Conservation (phyloP, 2,888 invertebrate genomes). For the Lasius platythorax region DNA sequence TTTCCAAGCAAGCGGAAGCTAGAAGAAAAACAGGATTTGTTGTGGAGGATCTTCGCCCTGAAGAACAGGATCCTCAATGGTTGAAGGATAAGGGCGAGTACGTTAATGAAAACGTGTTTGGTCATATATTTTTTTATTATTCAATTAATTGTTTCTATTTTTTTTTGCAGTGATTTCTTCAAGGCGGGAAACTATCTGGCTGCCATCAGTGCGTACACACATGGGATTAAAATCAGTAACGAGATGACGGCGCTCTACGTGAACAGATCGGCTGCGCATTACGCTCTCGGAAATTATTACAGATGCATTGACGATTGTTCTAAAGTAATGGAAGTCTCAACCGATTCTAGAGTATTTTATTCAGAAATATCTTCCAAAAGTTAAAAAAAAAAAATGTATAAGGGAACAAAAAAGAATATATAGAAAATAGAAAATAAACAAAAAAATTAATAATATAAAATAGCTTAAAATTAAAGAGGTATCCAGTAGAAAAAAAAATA, state of each 20-base stretch:
- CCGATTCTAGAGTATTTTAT: neutral
- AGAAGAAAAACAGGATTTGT: constrained; percentile 90
- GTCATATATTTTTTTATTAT: neutral
- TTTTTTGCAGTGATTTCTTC: constrained; percentile 89
- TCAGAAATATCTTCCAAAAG: neutral
- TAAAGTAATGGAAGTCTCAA: constrained; percentile 84
- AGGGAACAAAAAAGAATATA: neutral
- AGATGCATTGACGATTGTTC: constrained; percentile 89
- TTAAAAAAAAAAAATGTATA: constrained; percentile 1
- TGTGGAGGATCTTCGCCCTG: constrained; percentile 91
- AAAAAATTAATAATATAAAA: neutral
- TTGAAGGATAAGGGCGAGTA: constrained; percentile 93
- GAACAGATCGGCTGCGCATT: constrained; percentile 93
- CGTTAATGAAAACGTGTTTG: constrained; percentile 75
- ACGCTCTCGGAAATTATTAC: constrained; percentile 91
- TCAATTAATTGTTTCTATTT: constrained; percentile 40
- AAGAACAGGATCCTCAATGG: constrained; percentile 94
- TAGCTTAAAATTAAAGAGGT: neutral
- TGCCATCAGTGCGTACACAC: constrained; percentile 93
- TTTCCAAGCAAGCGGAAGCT: constrained; percentile 92
- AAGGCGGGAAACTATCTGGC: constrained; percentile 91
- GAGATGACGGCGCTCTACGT: constrained; percentile 92
- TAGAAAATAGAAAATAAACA: neutral
- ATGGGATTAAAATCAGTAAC: constrained; percentile 91
- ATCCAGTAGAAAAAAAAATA: neutral